These are phyloP conservation scores for Pygoscelis antarcticus DNA, from an alignment of 2,113 vertebrate genomes.

Conservation along the genomic window DNA sequence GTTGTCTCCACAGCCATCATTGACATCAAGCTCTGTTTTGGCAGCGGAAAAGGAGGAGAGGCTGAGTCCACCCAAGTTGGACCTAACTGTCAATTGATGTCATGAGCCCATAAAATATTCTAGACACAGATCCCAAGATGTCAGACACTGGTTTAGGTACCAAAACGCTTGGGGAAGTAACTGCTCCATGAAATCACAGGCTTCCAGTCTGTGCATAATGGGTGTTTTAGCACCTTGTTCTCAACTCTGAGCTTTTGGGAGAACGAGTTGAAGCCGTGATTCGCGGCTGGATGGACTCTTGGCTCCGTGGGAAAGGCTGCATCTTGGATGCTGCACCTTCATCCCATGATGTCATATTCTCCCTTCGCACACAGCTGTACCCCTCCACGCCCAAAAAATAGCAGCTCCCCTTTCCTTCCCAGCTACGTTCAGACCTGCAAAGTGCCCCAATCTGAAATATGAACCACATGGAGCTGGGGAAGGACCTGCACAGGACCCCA, in stretches of 20 bases:
- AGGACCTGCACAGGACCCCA: not conserved
- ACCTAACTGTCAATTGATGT: not conserved
- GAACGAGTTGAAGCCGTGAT: not conserved
- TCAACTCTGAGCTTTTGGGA: not conserved
- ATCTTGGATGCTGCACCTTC: not conserved
- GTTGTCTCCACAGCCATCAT: accelerated
- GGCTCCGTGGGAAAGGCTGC: not conserved
- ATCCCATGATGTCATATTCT: not conserved
- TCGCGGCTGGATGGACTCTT: not conserved
- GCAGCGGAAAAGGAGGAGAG: not conserved
- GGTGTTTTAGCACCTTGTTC: not conserved
- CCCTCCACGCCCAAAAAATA: accelerated
- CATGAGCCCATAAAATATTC: not conserved
- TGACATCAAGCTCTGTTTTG: not conserved
- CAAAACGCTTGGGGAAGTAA: not conserved
- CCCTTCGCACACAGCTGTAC: accelerated
- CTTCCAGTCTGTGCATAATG: not conserved
- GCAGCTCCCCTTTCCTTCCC: not conserved
- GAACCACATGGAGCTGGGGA: not conserved
- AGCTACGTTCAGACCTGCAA: not conserved
- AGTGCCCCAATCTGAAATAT: accelerated
- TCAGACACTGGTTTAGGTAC: not conserved
- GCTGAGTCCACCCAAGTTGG: not conserved
- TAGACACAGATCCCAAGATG: not conserved
- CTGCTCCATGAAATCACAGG: not conserved